phyloP scores from a whole-genome alignment of 2,888 invertebrate genomes.

The Dasypogon diadema region DNA sequence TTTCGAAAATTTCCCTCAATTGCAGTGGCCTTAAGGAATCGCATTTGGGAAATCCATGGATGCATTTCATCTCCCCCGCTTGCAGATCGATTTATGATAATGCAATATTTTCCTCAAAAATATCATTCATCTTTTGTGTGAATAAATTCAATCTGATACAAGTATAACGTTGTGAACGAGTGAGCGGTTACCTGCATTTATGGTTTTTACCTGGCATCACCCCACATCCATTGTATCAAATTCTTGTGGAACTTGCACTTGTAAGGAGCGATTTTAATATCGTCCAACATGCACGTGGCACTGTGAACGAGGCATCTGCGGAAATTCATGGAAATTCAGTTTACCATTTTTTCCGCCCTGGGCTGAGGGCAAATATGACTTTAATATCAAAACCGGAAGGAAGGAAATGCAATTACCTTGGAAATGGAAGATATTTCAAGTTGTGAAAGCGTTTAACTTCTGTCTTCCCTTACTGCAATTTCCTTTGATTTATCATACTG shows the following conservation, averaged over 20 bases:
- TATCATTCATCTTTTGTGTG: too few species aligned
- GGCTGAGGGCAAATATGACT: neutral
- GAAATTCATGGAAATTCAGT: slow-evolving; percentile 28
- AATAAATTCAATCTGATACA: too few species aligned
- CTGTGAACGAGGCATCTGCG: neutral
- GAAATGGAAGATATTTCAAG: slow-evolving; percentile 13
- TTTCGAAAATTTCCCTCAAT: too few species aligned
- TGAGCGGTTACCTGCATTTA: too few species aligned
- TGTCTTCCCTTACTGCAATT: slow-evolving; percentile 4
- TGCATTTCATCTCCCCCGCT: too few species aligned
- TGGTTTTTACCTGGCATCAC: too few species aligned
- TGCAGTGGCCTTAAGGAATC: too few species aligned
- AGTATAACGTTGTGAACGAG: too few species aligned
- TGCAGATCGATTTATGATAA: too few species aligned
- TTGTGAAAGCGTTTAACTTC: neutral
- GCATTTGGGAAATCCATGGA: too few species aligned
- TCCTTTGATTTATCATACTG: neutral
- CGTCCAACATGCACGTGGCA: neutral
- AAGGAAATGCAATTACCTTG: slow-evolving; percentile 12
- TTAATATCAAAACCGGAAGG: neutral
- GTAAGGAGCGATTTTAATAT: slow-evolving; percentile 16
- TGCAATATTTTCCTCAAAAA: too few species aligned
- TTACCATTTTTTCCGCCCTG: neutral
- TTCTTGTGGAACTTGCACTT: slow-evolving; percentile 6
- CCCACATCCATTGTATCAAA: too few species aligned